These are phyloP conservation scores for Spisula subtruncata DNA, from an alignment of 2,888 invertebrate species.

Conservation along the genomic window DNA sequence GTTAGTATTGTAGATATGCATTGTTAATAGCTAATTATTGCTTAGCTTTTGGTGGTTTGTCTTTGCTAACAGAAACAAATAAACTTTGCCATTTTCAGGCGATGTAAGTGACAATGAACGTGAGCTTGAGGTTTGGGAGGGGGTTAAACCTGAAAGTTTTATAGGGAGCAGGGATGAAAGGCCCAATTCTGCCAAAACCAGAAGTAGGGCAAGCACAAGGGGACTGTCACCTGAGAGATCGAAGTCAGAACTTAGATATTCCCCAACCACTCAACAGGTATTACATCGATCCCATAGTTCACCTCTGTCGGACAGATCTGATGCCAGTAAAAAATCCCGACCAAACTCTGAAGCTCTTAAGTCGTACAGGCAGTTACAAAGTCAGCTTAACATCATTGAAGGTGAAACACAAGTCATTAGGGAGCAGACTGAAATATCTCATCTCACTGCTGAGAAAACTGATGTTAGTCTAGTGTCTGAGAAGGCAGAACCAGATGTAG, in stretches of 20 bases:
- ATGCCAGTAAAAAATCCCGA: conserved; percentile 50
- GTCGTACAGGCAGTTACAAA: conserved; percentile 61
- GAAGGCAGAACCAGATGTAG: conserved; percentile 41
- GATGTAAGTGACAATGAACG: conserved; percentile 46
- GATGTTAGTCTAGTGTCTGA: conserved; percentile 55
- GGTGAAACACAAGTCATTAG: conserved; percentile 65
- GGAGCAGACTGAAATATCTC: conserved; percentile 71
- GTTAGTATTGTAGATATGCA: no score
- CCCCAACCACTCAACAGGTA: conserved; percentile 59
- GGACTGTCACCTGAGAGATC: conserved; percentile 61
- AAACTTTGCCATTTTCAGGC: conserved; percentile 27
- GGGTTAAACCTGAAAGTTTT: conserved; percentile 63
- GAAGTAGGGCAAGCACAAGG: conserved; percentile 11
- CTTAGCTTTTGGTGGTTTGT: neutral
- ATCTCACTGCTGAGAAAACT: conserved; percentile 61
- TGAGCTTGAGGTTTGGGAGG: conserved; percentile 68
- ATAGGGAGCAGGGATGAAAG: conserved; percentile 28
- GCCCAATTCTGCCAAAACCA: neutral
- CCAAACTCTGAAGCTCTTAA: conserved; percentile 49
- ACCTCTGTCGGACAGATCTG: conserved; percentile 62
- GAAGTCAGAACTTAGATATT: conserved; percentile 59
- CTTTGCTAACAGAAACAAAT: neutral
- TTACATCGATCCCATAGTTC: conserved; percentile 67
- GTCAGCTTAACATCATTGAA: conserved; percentile 68
- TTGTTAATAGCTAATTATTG: no score